Percentiles rank a stretch among this genome's conserved stretches.
These are phyloP conservation scores for Agonum fuliginosum DNA, from an alignment of 2,888 invertebrate genomes.

Conservation along the genomic window DNA sequence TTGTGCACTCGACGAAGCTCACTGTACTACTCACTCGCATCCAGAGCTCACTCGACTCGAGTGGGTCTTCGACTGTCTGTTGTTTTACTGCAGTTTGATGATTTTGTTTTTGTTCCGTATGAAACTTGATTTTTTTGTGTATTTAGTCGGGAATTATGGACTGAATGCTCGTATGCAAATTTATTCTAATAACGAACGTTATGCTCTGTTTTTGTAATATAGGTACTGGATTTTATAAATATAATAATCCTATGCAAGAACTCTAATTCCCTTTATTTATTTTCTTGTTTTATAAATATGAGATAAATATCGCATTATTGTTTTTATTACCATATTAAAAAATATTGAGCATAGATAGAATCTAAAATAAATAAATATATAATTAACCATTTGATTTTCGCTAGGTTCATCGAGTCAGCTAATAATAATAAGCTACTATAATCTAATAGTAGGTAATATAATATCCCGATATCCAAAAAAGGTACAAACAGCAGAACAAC, in stretches of 20 bases:
- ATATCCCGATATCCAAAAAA: too few species aligned
- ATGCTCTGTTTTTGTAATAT: constrained; percentile 33
- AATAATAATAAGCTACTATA: too few species aligned
- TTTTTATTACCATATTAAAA: neutral
- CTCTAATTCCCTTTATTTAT: constrained; percentile 26
- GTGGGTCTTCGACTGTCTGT: constrained; percentile 45
- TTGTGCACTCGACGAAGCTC: constrained; percentile 10
- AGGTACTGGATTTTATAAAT: constrained; percentile 32
- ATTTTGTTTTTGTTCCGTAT: constrained; percentile 44
- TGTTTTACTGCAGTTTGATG: constrained; percentile 45
- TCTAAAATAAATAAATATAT: too few species aligned
- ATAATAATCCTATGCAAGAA: constrained; percentile 27
- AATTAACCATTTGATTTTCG: too few species aligned
- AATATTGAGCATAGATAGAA: too few species aligned
- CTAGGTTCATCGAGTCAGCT: too few species aligned
- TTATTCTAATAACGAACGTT: constrained; percentile 43
- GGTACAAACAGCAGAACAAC: too few species aligned
- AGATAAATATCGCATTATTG: too few species aligned
- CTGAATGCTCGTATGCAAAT: constrained; percentile 35
- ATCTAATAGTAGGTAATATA: too few species aligned
- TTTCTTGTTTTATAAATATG: constrained; percentile 45
- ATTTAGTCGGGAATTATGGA: constrained; percentile 41
- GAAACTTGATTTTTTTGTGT: constrained; percentile 43
- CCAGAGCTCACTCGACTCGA: constrained; percentile 35
- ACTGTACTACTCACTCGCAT: constrained; percentile 22